phyloP scores from a whole-genome alignment of 2,113 vertebrate genomes.

The Brachyhypopomus gauderio region DNA sequence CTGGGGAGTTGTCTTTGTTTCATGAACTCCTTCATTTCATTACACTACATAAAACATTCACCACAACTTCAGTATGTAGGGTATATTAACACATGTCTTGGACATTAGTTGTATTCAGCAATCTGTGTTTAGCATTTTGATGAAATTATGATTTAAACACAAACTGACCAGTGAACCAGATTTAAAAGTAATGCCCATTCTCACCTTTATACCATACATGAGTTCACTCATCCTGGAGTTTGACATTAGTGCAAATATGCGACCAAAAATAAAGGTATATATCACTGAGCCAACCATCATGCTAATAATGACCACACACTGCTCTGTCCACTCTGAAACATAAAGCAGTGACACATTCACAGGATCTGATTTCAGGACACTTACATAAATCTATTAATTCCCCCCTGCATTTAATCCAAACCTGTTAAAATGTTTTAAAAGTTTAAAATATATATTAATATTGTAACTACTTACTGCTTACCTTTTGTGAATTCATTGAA shows the following conservation, averaged over 20 bases:
- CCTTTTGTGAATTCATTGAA: slow-evolving; percentile 47
- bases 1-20: not conserved
- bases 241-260: slow-evolving; percentile 18
- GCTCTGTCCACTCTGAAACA: slow-evolving; percentile 44
- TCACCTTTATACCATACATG: slow-evolving; percentile 34
- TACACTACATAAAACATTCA: not conserved
- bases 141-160: not conserved
- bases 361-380: not conserved
- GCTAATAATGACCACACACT: slow-evolving; percentile 47
- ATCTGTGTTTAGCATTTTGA: not conserved
- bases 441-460: no score
- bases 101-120: no score
- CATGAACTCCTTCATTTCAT: not conserved
- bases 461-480: slow-evolving; percentile 10
- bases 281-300: slow-evolving; percentile 10
- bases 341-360: not conserved
- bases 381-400: no score
- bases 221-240: slow-evolving; percentile 25
- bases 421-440: no score
- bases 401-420: no score
- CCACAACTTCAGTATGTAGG: not conserved
- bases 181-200: not conserved
- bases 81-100: not conserved
- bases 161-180: not conserved
- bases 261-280: slow-evolving; percentile 43